phyloP scores from a whole-genome alignment of 30 jellyfish, hydroid and myxozoan species.

The Mastigias papua region DNA sequence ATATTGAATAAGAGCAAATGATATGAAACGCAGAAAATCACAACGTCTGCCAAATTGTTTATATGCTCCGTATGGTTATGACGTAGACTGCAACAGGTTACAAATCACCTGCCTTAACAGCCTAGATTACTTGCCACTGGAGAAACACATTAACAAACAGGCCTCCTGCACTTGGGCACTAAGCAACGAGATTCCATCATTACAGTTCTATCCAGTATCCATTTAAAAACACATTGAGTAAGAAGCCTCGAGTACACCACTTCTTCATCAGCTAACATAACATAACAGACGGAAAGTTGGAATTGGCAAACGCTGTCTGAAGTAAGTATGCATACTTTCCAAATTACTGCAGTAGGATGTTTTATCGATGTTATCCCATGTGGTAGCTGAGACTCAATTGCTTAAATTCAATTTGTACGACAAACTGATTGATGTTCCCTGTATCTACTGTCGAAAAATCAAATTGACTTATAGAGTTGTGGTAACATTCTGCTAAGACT shows the following conservation, averaged over 20 bases:
- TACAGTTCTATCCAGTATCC: background rate
- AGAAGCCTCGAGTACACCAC: no score
- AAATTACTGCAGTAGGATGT: no score
- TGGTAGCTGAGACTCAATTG: no score
- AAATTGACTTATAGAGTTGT: no score
- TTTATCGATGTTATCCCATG: no score
- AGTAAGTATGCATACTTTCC: background rate
- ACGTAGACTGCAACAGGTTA: background rate
- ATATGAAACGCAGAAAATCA: background rate
- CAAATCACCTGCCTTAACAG: constrained; percentile 14
- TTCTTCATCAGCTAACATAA: background rate
- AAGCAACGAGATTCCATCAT: background rate
- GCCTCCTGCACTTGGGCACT: background rate
- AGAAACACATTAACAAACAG: background rate
- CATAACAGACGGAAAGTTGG: background rate
- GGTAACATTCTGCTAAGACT: no score
- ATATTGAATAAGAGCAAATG: background rate
- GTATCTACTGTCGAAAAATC: no score
- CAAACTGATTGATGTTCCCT: no score
- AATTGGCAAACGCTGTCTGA: background rate
- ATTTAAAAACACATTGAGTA: background rate
- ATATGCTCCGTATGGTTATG: background rate
- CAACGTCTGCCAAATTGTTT: background rate
- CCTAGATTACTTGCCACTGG: background rate
- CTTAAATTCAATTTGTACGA: no score